A percentile compares a stretch with the other conserved stretches of the same genome.
Evolutionary conservation across 2,113 vertebrate genomes (phyloP).

Genomic region (Psilopsiagon aymara): DNA sequence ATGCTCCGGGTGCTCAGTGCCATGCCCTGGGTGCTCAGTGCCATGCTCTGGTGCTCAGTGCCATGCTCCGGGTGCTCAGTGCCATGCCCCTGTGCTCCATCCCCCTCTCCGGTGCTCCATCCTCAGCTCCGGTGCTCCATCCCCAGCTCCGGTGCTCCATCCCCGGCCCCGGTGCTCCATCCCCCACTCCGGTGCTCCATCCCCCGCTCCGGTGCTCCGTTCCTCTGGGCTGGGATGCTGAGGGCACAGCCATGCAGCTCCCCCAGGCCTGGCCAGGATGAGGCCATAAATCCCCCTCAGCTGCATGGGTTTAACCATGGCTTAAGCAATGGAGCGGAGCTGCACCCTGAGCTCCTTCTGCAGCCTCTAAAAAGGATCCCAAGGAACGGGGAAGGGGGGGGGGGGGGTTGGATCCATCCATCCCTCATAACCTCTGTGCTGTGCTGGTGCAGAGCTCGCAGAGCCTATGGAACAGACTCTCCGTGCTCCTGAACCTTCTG

Average conservation of each 20-base stretch:
- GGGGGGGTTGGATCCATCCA: too few relatives aligned
- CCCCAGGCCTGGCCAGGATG: not conserved
- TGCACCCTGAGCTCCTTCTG: not conserved
- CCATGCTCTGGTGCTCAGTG: too few relatives aligned
- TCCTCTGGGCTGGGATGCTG: not conserved
- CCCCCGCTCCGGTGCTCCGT: not conserved
- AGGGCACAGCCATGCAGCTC: not conserved
- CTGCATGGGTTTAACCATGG: not conserved
- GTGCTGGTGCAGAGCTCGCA: constrained; percentile 87
- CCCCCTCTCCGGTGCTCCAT: too few relatives aligned
- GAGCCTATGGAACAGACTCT: constrained; percentile 96
- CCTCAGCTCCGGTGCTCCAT: too few relatives aligned
- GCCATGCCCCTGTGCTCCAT: too few relatives aligned
- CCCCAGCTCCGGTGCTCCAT: too few relatives aligned
- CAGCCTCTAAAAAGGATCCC: not conserved
- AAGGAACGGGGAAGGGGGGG: accelerated
- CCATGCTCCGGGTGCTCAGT: too few relatives aligned
- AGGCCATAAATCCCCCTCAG: too few relatives aligned
- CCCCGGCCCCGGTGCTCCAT: too few relatives aligned
- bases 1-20: too few relatives aligned
- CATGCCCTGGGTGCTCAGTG: too few relatives aligned
- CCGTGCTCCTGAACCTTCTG: constrained; percentile 93
- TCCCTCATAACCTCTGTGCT: not conserved
- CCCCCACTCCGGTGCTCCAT: too few relatives aligned
- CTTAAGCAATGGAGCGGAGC: not conserved